These are phyloP conservation scores for Cheirogaleus medius DNA, from an alignment of 2,113 vertebrate genomes.

Conservation along the genomic window DNA sequence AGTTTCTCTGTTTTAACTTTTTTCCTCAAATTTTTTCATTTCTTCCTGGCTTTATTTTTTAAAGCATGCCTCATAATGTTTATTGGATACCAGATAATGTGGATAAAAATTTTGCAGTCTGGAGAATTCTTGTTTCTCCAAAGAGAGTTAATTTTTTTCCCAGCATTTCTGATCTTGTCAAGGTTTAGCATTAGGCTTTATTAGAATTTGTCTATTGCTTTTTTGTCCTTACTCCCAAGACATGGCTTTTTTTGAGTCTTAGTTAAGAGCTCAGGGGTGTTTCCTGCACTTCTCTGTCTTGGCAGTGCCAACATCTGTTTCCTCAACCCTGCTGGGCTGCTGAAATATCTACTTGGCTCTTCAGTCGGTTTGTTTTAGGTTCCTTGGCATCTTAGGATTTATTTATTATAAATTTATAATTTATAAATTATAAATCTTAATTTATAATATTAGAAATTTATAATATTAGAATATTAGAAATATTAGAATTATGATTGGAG, in stretches of 20 bases:
- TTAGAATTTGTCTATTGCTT: not conserved
- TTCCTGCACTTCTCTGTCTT: not conserved
- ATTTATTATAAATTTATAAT: not conserved
- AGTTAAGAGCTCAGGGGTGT: not conserved
- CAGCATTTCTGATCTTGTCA: not conserved
- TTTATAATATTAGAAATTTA: not conserved
- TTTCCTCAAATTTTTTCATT: not conserved
- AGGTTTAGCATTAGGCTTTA: not conserved
- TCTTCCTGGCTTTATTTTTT: not conserved
- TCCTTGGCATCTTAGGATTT: not conserved
- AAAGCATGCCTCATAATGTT: not conserved
- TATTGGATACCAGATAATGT: not conserved
- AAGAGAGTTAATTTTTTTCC: not conserved
- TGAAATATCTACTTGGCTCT: not conserved
- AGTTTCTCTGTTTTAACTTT: not conserved
- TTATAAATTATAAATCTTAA: no score
- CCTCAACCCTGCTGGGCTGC: not conserved
- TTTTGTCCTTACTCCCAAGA: not conserved
- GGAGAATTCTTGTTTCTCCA: not conserved
- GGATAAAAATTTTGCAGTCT: not conserved
- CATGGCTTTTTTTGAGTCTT: not conserved
- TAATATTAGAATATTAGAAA: not conserved
- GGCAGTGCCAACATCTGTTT: not conserved
- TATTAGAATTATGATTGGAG: not conserved
- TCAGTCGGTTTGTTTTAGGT: not conserved